Conservation (phyloP, 35 echinoderm and acorn worm genomes). For the Stichopus chloronotus region DNA sequence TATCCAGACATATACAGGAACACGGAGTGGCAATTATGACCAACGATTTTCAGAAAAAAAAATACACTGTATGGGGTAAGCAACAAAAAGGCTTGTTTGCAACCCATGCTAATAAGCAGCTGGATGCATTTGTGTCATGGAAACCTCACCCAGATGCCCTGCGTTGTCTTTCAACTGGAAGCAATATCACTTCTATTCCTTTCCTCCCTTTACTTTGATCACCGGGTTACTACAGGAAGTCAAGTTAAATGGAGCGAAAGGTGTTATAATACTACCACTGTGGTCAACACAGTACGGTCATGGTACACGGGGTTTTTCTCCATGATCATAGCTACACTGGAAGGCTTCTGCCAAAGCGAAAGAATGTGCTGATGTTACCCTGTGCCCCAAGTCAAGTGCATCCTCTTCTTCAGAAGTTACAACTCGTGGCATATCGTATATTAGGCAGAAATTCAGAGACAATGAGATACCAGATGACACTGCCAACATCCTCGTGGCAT, state of each 20-base stretch:
- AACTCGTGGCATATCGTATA: conserved; percentile 24
- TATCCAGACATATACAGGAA: no score
- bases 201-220: conserved; percentile 55
- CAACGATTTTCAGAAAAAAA: not conserved
- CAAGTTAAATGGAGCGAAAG: conserved; percentile 1
- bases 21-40: no score
- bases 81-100: conserved; percentile 32
- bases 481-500: conserved; percentile 48
- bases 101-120: not conserved
- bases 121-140: not conserved
- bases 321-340: conserved; percentile 41
- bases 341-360: conserved; percentile 10
- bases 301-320: not conserved
- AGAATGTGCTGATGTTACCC: conserved; percentile 12
- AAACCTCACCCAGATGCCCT: conserved; percentile 19
- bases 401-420: conserved; percentile 10
- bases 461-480: conserved; percentile 11
- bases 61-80: not conserved
- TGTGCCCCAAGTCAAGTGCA: conserved; percentile 10
- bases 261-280: conserved; percentile 18
- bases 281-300: conserved; percentile 50
- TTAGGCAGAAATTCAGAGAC: conserved; percentile 39
- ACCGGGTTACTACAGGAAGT: conserved; percentile 27
- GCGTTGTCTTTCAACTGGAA: conserved; percentile 6
- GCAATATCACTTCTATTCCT: conserved; percentile 18